A percentile compares a stretch with the other conserved stretches of the same genome.
These are phyloP conservation scores for Meganola albula DNA, from an alignment of 2,888 invertebrate species.

Conservation along the genomic window DNA sequence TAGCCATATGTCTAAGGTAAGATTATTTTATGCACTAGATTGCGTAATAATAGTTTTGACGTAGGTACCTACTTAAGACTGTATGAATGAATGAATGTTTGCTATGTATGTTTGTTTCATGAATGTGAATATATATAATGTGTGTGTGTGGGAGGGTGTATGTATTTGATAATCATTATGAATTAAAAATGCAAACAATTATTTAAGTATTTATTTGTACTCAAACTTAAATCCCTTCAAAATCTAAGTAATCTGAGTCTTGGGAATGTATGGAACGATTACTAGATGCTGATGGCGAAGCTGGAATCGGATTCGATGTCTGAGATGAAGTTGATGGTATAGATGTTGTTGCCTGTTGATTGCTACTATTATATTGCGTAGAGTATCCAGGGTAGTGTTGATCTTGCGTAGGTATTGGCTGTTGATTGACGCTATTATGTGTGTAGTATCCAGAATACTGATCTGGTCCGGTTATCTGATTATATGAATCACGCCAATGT, in stretches of 20 bases:
- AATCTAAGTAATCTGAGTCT: slow-evolving; percentile 27
- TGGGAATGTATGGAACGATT: slow-evolving; percentile 25
- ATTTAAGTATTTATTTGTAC: slow-evolving; percentile 29
- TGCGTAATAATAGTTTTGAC: slow-evolving; percentile 18
- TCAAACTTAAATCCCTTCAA: slow-evolving; percentile 30
- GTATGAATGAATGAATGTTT: slow-evolving; percentile 18
- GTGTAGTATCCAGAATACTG: slow-evolving; percentile 29
- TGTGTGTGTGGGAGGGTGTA: slow-evolving; percentile 14
- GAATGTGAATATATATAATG: slow-evolving; percentile 17
- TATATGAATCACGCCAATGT: slow-evolving; percentile 29
- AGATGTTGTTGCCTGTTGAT: slow-evolving; percentile 26
- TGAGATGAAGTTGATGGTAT: slow-evolving; percentile 26
- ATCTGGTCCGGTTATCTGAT: slow-evolving; percentile 29
- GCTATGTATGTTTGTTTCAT: slow-evolving; percentile 16
- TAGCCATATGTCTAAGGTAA: slow-evolving; percentile 26
- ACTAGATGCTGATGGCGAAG: slow-evolving; percentile 27
- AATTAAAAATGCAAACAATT: slow-evolving; percentile 26
- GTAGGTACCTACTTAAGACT: slow-evolving; percentile 19
- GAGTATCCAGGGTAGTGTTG: slow-evolving; percentile 28
- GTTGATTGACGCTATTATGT: slow-evolving; percentile 25
- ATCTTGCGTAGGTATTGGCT: slow-evolving; percentile 31
- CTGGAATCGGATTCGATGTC: slow-evolving; percentile 20
- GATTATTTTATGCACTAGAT: slow-evolving; percentile 20
- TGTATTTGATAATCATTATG: slow-evolving; percentile 21
- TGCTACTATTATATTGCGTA: slow-evolving; percentile 22